Conservation (phyloP, 2,888 invertebrate species). For the Plusia festucae region DNA sequence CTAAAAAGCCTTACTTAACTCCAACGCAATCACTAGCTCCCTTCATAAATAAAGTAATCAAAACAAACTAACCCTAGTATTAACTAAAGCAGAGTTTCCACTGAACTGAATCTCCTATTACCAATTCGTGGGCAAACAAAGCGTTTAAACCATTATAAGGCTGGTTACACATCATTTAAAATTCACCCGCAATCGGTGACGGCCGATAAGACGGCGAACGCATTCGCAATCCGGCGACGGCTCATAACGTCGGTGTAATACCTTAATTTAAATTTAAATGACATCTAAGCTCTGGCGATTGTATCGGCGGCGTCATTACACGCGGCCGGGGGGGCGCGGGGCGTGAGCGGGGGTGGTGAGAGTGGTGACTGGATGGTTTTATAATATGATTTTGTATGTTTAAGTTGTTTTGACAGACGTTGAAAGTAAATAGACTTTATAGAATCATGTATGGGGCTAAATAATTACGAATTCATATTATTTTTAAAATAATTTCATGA, state of each 20-base stretch:
- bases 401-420: not conserved
- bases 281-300: conserved; percentile 80
- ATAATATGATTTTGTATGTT: conserved; percentile 32
- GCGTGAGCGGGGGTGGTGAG: conserved; percentile 36
- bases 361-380: conserved; percentile 48
- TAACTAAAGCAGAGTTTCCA: conserved; percentile 25
- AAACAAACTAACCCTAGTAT: not conserved
- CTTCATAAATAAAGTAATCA: not conserved
- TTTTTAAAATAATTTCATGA: no score
- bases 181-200: conserved; percentile 68
- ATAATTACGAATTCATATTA: no score
- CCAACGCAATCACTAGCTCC: not conserved
- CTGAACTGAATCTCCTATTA: conserved; percentile 38
- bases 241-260: conserved; percentile 78
- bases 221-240: conserved; percentile 61
- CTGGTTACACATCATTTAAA: conserved; percentile 68
- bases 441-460: no score
- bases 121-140: conserved; percentile 44
- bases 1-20: not conserved
- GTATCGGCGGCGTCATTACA: conserved; percentile 72
- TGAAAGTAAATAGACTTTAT: not conserved
- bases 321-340: not conserved
- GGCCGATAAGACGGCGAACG: conserved; percentile 70
- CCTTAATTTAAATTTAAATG: conserved; percentile 89
- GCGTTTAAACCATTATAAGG: conserved; percentile 56